Evolutionary conservation across 2,797 vertebrate genomes (phyloP).

Genomic region (Poliocrania exsul): DNA sequence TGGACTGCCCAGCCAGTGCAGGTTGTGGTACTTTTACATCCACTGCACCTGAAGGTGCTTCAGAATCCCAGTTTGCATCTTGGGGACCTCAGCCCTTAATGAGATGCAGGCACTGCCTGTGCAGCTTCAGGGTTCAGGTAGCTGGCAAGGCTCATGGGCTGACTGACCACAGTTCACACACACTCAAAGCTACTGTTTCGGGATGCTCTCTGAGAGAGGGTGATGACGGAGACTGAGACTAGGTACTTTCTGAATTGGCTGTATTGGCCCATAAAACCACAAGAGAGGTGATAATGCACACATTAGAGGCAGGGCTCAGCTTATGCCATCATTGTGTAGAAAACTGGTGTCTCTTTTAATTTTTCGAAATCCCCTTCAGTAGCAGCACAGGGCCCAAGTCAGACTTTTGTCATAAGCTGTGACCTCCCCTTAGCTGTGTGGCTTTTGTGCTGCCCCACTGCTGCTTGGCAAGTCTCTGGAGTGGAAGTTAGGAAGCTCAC

Average conservation of each 20-base stretch:
- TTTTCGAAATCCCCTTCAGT: background rate
- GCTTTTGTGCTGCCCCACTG: background rate
- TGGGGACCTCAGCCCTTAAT: background rate
- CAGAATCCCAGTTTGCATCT: background rate
- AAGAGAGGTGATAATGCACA: background rate
- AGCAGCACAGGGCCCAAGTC: background rate
- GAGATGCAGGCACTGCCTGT: background rate
- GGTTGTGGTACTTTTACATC: background rate
- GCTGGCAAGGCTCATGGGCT: background rate
- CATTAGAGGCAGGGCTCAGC: background rate
- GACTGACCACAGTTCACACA: constrained; percentile 9
- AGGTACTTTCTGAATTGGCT: constrained; percentile 56
- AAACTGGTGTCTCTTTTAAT: background rate
- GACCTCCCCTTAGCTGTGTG: background rate
- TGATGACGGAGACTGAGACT: constrained; percentile 23
- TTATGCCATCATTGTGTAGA: background rate
- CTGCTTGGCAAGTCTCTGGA: background rate
- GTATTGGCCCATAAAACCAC: constrained; percentile 21
- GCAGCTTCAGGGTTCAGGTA: background rate
- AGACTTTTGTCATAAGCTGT: background rate
- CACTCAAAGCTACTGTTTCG: constrained; percentile 44
- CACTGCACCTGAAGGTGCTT: background rate
- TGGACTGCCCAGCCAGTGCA: background rate
- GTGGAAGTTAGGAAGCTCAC: background rate
- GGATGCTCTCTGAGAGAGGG: constrained; percentile 1